Conservation (phyloP, 2,113 vertebrate genomes). For the Prietella phreatophila region DNA sequence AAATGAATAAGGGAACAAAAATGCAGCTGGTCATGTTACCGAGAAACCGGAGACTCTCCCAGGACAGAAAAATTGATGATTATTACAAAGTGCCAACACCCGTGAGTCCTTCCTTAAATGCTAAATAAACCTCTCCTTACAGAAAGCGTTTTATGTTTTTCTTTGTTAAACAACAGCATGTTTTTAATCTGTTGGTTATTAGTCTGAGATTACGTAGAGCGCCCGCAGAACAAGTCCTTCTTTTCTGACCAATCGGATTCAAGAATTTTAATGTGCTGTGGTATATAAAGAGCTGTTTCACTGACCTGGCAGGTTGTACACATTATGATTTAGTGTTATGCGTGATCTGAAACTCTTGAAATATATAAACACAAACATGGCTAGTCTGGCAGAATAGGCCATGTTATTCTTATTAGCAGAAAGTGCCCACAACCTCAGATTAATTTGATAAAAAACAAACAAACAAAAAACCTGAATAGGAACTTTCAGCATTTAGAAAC, state of each 20-base stretch:
- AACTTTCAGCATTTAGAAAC: neutral
- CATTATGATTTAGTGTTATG: neutral
- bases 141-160: neutral
- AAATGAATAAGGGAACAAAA: neutral
- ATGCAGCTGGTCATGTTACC: neutral
- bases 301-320: neutral
- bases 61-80: neutral
- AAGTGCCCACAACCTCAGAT: no score
- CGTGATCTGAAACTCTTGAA: no score
- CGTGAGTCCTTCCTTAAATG: neutral
- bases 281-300: no score
- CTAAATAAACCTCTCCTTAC: neutral
- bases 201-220: neutral
- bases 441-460: no score
- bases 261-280: neutral
- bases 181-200: neutral
- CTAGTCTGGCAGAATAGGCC: neutral
- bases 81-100: neutral
- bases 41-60: neutral
- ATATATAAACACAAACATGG: no score
- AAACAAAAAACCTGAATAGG: no score
- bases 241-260: neutral
- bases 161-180: neutral
- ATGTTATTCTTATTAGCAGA: neutral
- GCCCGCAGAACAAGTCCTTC: neutral